phyloP scores from a whole-genome alignment of 1,140 invertebrate species.

The Planococcus citri region DNA sequence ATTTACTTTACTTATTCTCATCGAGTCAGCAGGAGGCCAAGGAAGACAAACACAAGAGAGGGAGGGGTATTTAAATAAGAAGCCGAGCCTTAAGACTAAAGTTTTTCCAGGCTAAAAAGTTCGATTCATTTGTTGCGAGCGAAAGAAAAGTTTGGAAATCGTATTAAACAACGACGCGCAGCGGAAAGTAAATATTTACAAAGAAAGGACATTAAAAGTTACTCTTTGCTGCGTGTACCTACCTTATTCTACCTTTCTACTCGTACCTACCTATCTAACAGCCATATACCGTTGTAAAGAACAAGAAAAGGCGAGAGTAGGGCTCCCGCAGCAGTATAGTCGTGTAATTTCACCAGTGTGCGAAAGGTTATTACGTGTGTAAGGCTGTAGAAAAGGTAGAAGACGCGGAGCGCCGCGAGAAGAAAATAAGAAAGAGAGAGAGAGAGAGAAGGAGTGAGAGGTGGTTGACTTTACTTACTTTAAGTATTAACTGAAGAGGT shows the following conservation, averaged over 20 bases:
- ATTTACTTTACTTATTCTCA: background rate
- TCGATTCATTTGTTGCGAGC: conserved; percentile 11
- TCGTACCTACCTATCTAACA: too few species aligned
- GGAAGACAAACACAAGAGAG: too few species aligned
- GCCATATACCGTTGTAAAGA: too few species aligned
- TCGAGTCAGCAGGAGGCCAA: too few species aligned
- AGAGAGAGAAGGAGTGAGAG: background rate
- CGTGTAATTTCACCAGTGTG: background rate
- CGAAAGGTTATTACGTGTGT: background rate
- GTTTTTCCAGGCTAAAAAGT: background rate
- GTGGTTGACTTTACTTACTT: background rate
- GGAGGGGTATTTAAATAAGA: background rate
- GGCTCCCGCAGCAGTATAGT: too few species aligned
- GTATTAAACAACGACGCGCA: background rate
- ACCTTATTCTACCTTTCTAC: too few species aligned
- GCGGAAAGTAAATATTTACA: conserved; percentile 14
- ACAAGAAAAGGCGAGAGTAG: too few species aligned
- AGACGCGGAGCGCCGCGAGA: background rate
- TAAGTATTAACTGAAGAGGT: conserved; percentile 11
- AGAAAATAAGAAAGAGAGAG: background rate
- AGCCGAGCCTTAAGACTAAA: background rate
- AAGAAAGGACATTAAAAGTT: conserved; percentile 17
- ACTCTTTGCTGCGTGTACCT: background rate
- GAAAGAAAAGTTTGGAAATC: background rate
- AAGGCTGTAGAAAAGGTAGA: too few species aligned